Percentiles rank a stretch among this genome's conserved stretches.
Evolutionary conservation across 1,140 invertebrate species (phyloP).

Genomic region (Micrasema longulum): DNA sequence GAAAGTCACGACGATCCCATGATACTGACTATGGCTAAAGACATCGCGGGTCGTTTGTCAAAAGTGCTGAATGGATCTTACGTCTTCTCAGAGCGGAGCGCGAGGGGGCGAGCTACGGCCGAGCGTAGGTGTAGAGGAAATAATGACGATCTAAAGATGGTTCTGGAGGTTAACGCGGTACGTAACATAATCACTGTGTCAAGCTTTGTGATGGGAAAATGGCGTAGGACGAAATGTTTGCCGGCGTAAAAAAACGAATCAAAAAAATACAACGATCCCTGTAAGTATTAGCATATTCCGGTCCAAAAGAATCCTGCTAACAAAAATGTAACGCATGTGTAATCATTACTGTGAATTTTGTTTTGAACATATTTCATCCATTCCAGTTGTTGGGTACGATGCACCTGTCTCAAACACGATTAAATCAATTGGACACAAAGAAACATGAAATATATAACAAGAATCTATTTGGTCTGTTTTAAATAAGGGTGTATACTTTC

Average conservation of each 20-base stretch:
- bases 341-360: no score
- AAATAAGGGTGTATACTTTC: no score
- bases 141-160: slow-evolving; percentile 30
- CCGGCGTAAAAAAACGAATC: background rate
- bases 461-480: no score
- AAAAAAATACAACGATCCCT: no score
- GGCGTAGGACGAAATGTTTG: background rate
- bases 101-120: slow-evolving; percentile 11
- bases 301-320: no score
- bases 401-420: no score
- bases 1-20: slow-evolving; percentile 29
- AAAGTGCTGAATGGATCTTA: slow-evolving; percentile 11
- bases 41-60: slow-evolving; percentile 24
- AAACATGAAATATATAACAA: slow-evolving; percentile 4
- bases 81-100: slow-evolving; percentile 3
- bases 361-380: no score
- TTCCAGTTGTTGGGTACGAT: no score
- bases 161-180: slow-evolving; percentile 24
- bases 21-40: background rate
- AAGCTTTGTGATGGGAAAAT: slow-evolving; percentile 25
- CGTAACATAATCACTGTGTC: slow-evolving; percentile 35
- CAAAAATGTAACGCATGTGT: no score
- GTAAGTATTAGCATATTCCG: no score
- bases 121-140: slow-evolving; percentile 10
- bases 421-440: no score